Evolutionary conservation across 1,140 invertebrate species (phyloP).

Genomic region (silkworm (Bombyx mori)): DNA sequence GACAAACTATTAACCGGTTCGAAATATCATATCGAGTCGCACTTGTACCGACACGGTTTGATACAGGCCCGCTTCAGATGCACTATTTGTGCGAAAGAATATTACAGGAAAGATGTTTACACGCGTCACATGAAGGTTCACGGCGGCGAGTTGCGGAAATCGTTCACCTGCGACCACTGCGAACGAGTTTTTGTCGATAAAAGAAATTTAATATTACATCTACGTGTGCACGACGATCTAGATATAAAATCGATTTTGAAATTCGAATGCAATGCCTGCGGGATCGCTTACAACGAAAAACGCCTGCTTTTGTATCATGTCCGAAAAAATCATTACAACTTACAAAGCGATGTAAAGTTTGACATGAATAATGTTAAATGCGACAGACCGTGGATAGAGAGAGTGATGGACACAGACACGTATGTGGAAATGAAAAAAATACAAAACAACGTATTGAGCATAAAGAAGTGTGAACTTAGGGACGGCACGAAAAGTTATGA

Average conservation of each 20-base stretch:
- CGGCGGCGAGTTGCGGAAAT: slow-evolving; percentile 6
- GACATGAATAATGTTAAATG: slow-evolving; percentile 30
- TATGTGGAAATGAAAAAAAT: slow-evolving; percentile 46
- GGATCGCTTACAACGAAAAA: slow-evolving; percentile 29
- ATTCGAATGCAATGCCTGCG: slow-evolving; percentile 30
- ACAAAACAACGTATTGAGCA: slow-evolving; percentile 34
- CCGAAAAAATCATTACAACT: slow-evolving; percentile 32
- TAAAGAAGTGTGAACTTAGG: slow-evolving; percentile 25
- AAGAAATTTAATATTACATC: slow-evolving; percentile 34
- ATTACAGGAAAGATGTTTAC: slow-evolving; percentile 31
- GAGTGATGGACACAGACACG: slow-evolving; percentile 22
- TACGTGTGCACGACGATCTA: slow-evolving; percentile 33
- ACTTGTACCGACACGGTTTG: slow-evolving; percentile 34
- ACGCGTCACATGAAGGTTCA: slow-evolving; percentile 22
- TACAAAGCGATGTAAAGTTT: slow-evolving; percentile 6
- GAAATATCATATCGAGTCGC: slow-evolving; percentile 32
- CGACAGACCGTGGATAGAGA: slow-evolving; percentile 37
- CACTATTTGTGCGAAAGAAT: slow-evolving; percentile 27
- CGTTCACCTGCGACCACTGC: slow-evolving; percentile 33
- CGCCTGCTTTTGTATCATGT: slow-evolving; percentile 35
- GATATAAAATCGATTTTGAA: slow-evolving; percentile 1
- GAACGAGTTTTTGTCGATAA: slow-evolving; percentile 31
- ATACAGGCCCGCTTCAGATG: slow-evolving; percentile 28
- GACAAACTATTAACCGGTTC: slow-evolving; percentile 25
- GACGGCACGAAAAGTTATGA: slow-evolving; percentile 4